Base-by-base conservation (phyloP, 2,888 invertebrate genomes). In the Apoda limacodes region DNA sequence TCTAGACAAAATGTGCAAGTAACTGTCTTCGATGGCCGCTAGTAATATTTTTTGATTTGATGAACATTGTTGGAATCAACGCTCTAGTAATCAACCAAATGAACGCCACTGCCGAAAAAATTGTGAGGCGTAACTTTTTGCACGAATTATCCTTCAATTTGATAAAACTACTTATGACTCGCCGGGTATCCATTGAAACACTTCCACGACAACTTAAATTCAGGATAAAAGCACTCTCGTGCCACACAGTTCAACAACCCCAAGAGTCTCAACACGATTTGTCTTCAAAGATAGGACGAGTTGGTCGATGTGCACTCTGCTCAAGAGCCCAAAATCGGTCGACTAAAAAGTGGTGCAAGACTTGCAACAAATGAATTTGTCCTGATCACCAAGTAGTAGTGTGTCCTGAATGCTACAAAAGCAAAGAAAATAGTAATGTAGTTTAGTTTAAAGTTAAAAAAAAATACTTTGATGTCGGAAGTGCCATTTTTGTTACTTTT, bases 1-100 rank as follows among this genome's bases (percentile, higher is more conserved):
- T 5, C 40, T 44, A 1, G 45, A 48, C 25, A 40, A 46, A 31
- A 39, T 48, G 37, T 37, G 45, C 28, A 39, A 42, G 3, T 9
- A 34, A 20, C 44, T 37, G 28, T 9, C 30, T 34, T 37, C 30
- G 40, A 30, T 49, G 45, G 46, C 42, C 38, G 20, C 25, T 45
- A 26, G 39, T 30, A 3, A 15, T 39, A 1, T 39, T 43, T 22
- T 40, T 22, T 22, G 28, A 34, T 11, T 28, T 43, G 24, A 21
- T 45, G 9, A 48, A 45, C 28, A 23, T 47, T 6, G 35, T 30
- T 28, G 40, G 32, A 25, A 38, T 45, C 11, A 45, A 45, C 22
- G 33, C 32, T 3, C 11, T 33, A 17, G 30, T 30, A 12, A 28
- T 37, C 11, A 32, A 28, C 30, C n/a, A n/a, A n/a, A n/a, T n/a